These are phyloP conservation scores for Mionectes olivaceus DNA, from an alignment of 2,797 vertebrate species.

Conservation along the genomic window DNA sequence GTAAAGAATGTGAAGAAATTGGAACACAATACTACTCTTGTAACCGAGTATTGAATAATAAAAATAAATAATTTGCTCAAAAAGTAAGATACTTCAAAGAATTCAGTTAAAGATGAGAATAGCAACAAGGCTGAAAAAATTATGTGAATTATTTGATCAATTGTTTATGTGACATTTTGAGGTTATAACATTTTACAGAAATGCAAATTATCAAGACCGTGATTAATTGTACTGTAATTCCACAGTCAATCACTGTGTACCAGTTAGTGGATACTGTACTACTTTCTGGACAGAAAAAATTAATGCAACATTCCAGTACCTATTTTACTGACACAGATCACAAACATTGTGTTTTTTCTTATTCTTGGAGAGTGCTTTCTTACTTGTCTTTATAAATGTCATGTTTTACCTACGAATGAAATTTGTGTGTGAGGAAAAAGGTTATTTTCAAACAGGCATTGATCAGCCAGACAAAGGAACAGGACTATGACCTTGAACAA, in stretches of 20 bases:
- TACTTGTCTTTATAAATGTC: neutral
- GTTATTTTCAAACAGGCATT: neutral
- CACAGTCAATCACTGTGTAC: neutral
- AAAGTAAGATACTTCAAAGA: neutral
- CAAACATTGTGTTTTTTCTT: neutral
- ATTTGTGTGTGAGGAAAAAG: neutral
- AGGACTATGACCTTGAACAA: neutral
- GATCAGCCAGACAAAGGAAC: neutral
- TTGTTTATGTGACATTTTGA: slow-evolving; percentile 5
- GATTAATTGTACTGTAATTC: neutral
- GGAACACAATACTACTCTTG: neutral
- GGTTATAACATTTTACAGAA: neutral
- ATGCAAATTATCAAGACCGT: neutral
- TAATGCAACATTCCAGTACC: neutral
- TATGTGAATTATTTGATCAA: neutral
- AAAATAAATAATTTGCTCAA: neutral
- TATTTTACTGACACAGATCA: neutral
- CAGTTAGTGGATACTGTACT: neutral
- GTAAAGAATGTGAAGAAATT: neutral
- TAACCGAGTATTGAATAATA: neutral
- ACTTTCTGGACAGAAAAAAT: neutral
- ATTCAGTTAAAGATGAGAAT: neutral
- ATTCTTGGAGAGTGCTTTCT: neutral
- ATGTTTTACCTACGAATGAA: neutral
- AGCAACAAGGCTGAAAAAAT: neutral